A percentile compares a stretch with the other conserved stretches of the same genome.
Evolutionary conservation across 2,797 vertebrate species (phyloP).

Genomic region (Chrosomus eos): DNA sequence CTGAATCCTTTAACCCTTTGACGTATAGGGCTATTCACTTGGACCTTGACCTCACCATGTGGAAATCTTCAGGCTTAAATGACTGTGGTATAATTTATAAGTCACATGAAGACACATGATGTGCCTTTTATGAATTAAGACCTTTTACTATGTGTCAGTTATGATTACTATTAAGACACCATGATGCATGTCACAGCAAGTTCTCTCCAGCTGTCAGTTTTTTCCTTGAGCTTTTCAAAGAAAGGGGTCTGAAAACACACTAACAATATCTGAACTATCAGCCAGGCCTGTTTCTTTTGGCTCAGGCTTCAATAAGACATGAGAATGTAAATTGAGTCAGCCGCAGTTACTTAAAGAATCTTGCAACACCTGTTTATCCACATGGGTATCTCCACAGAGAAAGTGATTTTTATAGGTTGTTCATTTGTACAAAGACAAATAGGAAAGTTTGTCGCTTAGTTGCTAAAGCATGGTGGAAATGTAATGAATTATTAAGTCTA

Average conservation of each 20-base stretch:
- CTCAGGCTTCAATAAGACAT: constrained; percentile 19
- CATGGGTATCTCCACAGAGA: neutral
- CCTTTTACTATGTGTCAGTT: constrained; percentile 1
- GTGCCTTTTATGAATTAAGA: neutral
- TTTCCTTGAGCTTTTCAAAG: neutral
- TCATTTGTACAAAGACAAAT: neutral
- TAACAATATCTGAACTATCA: neutral
- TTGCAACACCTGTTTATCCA: neutral
- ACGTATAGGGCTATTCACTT: neutral
- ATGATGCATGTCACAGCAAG: neutral
- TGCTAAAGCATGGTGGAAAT: neutral
- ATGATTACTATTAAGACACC: neutral
- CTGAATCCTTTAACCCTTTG: neutral
- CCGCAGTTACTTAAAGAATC: constrained; percentile 40
- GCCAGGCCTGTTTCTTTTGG: neutral
- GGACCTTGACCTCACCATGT: constrained; percentile 4
- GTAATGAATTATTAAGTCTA: neutral
- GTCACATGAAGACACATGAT: neutral
- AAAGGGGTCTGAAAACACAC: neutral
- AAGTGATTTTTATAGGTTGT: neutral
- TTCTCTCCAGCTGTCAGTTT: neutral
- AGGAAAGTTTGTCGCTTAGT: neutral
- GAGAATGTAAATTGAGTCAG: neutral
- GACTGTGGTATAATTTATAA: neutral
- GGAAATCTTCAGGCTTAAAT: neutral